These are phyloP conservation scores for Pionites leucogaster DNA, from an alignment of 2,113 vertebrate genomes.

Conservation along the genomic window DNA sequence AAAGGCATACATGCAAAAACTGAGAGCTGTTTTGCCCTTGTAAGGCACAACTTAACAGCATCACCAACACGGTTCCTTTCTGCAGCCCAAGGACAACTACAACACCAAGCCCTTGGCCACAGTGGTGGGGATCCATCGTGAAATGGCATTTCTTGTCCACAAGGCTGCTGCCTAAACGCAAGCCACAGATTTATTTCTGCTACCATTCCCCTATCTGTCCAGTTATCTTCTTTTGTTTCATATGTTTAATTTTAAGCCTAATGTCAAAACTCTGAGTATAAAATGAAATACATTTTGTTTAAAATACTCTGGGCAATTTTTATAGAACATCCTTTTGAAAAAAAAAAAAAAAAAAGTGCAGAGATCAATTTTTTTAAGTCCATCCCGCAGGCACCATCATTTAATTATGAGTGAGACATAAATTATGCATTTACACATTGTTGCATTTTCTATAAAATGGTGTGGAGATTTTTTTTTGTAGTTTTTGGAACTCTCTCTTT, in stretches of 20 bases:
- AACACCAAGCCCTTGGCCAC: not conserved
- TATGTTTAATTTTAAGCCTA: conserved; percentile 67
- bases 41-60: not conserved
- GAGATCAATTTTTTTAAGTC: conserved; percentile 85
- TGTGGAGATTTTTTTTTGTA: conserved; percentile 60
- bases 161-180: not conserved
- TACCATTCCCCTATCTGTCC: conserved; percentile 48
- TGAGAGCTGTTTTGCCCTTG: not conserved
- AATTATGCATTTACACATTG: conserved; percentile 86
- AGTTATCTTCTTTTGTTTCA: conserved; percentile 48
- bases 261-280: conserved; percentile 66
- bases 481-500: conserved; percentile 52
- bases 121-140: not conserved
- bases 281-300: conserved; percentile 75
- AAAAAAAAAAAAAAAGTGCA: conserved; percentile 71
- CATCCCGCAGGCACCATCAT: conserved; percentile 82
- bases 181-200: not conserved
- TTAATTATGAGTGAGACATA: conserved; percentile 86
- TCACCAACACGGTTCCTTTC: not conserved
- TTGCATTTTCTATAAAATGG: conserved; percentile 79
- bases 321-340: conserved; percentile 77
- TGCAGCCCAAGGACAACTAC: not conserved
- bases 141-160: not conserved
- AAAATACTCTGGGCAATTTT: conserved; percentile 80
- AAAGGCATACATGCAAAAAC: not conserved